Evolutionary conservation across 2,888 invertebrate species (phyloP).

Genomic region (Hipparchia sbordonii): DNA sequence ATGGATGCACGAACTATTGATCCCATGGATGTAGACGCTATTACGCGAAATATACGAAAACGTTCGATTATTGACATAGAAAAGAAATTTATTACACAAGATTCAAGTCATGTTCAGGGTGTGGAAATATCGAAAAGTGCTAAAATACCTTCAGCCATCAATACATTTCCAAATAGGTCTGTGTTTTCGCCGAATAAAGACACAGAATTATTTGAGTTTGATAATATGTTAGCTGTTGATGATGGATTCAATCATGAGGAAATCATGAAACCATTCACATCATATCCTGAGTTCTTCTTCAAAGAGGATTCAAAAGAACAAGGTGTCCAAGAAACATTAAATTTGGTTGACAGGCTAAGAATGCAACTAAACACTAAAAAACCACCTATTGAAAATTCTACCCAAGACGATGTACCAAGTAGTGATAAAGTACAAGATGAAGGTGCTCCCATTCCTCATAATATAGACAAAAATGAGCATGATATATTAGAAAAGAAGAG

Average conservation of each 20-base stretch:
- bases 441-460: conserved; percentile 48
- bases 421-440: conserved; percentile 56
- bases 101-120: conserved; percentile 72
- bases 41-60: conserved; percentile 59
- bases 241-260: conserved; percentile 87
- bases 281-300: conserved; percentile 86
- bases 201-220: conserved; percentile 85
- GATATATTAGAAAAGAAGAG: conserved; percentile 48
- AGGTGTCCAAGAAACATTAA: conserved; percentile 91
- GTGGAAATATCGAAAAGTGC: conserved; percentile 77
- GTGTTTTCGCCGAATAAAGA: conserved; percentile 89
- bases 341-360: conserved; percentile 92
- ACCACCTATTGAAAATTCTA: conserved; percentile 76
- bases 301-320: conserved; percentile 91
- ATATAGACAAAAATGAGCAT: conserved; percentile 55
- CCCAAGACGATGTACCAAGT: conserved; percentile 61
- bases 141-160: conserved; percentile 71
- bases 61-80: conserved; percentile 66
- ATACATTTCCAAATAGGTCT: conserved; percentile 81
- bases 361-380: conserved; percentile 87
- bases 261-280: conserved; percentile 85
- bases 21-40: conserved; percentile 62
- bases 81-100: conserved; percentile 69
- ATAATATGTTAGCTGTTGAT: conserved; percentile 82
- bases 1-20: conserved; percentile 78